Conservation (phyloP, 2,888 invertebrate genomes). For the Callimorpha dominula region DNA sequence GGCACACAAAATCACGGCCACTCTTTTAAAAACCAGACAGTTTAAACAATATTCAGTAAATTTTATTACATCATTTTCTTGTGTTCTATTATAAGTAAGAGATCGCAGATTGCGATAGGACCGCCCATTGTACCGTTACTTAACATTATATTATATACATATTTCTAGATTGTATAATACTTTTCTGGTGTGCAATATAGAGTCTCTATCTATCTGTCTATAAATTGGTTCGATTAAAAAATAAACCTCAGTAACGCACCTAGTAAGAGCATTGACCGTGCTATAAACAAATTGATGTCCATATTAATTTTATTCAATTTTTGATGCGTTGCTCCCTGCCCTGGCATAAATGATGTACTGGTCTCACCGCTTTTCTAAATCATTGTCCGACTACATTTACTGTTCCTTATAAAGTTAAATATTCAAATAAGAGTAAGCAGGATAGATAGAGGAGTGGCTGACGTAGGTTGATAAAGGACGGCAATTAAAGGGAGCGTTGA, state of each 20-base stretch:
- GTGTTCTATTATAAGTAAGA: no score
- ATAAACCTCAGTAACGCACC: slow-evolving; percentile 31
- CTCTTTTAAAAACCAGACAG: no score
- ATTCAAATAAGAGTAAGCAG: slow-evolving; percentile 70
- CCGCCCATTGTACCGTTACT: no score
- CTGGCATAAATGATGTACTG: slow-evolving; percentile 64
- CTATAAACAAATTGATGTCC: slow-evolving; percentile 68
- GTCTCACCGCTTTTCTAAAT: slow-evolving; percentile 71
- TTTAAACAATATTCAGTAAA: no score
- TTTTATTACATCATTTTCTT: no score
- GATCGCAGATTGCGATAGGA: no score
- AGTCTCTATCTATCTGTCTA: no score
- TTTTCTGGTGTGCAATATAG: no score
- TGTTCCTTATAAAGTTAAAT: slow-evolving; percentile 70
- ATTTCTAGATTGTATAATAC: no score
- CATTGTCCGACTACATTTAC: slow-evolving; percentile 68
- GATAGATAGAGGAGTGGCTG: slow-evolving; percentile 55
- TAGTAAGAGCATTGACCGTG: slow-evolving; percentile 61
- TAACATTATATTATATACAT: no score
- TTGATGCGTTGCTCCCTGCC: slow-evolving; percentile 58
- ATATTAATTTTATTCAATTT: slow-evolving; percentile 80
- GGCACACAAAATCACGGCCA: no score
- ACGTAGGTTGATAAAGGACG: slow-evolving; percentile 72
- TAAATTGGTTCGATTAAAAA: slow-evolving; percentile 36
- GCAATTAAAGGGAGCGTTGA: slow-evolving; percentile 74